Conservation (phyloP, 2,113 vertebrate species). For the Labeo rohita region DNA sequence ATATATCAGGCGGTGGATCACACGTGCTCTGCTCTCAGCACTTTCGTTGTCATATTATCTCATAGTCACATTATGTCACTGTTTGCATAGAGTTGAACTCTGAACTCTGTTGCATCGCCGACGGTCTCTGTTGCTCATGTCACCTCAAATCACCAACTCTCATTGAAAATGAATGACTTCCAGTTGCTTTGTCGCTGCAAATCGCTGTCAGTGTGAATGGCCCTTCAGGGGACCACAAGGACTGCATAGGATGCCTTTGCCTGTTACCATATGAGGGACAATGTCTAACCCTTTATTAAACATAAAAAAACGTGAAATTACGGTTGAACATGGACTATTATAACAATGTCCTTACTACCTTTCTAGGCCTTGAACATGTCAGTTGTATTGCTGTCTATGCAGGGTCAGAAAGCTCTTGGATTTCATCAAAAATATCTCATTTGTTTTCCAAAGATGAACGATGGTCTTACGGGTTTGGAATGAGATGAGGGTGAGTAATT, state of each 20-base stretch:
- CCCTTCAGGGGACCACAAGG: slow-evolving; percentile 26
- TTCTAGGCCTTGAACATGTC: too few relatives aligned
- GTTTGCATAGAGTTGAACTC: slow-evolving; percentile 31
- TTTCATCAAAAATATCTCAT: too few relatives aligned
- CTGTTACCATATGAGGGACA: not conserved
- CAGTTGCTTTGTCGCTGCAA: slow-evolving; percentile 17
- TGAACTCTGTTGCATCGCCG: slow-evolving; percentile 20
- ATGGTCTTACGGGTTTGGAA: too few relatives aligned
- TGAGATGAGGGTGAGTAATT: too few relatives aligned
- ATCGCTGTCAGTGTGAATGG: slow-evolving; percentile 25
- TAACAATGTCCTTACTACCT: too few relatives aligned
- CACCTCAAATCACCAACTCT: slow-evolving; percentile 15
- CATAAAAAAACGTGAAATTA: too few relatives aligned
- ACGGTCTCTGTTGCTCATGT: slow-evolving; percentile 22
- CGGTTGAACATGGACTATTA: too few relatives aligned
- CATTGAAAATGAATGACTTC: slow-evolving; percentile 38
- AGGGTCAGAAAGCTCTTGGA: too few relatives aligned
- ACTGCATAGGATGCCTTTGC: slow-evolving; percentile 14
- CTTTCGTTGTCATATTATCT: not conserved
- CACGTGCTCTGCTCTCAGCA: not conserved
- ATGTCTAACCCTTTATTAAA: not conserved
- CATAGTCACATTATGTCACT: not conserved
- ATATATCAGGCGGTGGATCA: not conserved
- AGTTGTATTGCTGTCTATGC: too few relatives aligned
- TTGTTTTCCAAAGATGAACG: too few relatives aligned